Base-by-base conservation (phyloP, 92 coral and sea anemone genomes). In the Parazoanthus atlanticus region DNA sequence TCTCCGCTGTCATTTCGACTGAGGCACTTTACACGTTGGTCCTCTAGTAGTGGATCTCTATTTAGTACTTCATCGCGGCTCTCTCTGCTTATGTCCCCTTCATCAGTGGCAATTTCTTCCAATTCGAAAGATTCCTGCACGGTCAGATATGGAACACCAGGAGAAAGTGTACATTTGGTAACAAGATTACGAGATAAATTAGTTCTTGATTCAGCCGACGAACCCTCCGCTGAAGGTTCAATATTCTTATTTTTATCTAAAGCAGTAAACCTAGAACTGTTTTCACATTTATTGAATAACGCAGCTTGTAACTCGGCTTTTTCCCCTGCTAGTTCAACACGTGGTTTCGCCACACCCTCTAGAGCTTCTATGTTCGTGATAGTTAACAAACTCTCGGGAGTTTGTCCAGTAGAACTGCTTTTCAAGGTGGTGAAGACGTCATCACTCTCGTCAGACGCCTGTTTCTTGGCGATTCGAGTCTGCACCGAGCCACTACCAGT, bases 91-190 rank as follows among this genome's bases (percentile, higher is more conserved):
- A 84, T 69, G 49, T 84, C 87, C 7, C 78, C 91, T 88, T 95
- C 94, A 25, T 95, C 98, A 67, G 93, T 93, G 30, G 91, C 91
- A 69, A 95, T 89, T 80, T 95, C 98, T 74, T 95, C 98, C 72
- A 95, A 83, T 69, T 95, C 98, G 77, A 95, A 95, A 6, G 98
- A 95, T 25, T 95, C 96, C 75, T 93, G 96, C 23, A 89, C 85
- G 21, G 40, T 84, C 33, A 86, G 43, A 43, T 72, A 28, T 3
- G 82, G 84, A 2, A 89, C 86, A 28, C 43, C 85, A 8, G 92
- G 92, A 28, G 34, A 72, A n/a, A 79, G 86, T 13, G 79, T 58
- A 21, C 8, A 8, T 40, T 58, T 81, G 6, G 32, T 41, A 31
- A 13, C 43, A 43, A 21, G 52, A 72, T 65, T 69, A 31, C 17